Evolutionary conservation across 2,797 vertebrate genomes (phyloP), one percentile per base, ranked within the genome.

Genomic region (Morus bassanus): DNA sequence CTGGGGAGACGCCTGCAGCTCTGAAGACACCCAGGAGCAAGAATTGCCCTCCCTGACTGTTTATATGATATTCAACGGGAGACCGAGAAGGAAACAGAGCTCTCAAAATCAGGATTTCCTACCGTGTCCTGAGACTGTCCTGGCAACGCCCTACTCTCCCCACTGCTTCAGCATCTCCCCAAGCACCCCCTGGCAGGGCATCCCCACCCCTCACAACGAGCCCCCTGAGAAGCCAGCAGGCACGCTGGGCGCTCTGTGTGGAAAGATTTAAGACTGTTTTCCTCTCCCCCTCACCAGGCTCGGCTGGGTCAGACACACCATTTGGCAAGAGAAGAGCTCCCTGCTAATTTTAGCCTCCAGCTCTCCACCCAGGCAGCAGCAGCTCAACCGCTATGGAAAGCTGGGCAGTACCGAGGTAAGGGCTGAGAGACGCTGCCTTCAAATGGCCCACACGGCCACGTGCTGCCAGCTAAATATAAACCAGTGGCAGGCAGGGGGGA

Each of bases 291-390:
- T 43, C 3, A 56, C 91, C 88, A 89, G 95, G 50, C 90, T 79
- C 59, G 8, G 93, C 85, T 85, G 46, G 80, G 85, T 93, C 94
- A 96, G 80, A 94, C 51, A 8, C 75, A 91, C 93, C 77, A 63
- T 72, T 89, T 97, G 97, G 97, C 98, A 97, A 78, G 77, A 91
- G 92, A 91, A 59, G 51, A n/a, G 63, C 56, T 95, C 89, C 89
- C 64, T 86, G 96, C 97, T 98, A 98, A 98, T 98, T 98, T 98
- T 98, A 98, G 97, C 96, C 72, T 68, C 33, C 30, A 1, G 88
- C 86, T 97, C 97, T 98, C 97, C 97, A 98, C 96, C 96, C 98
- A 96, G 88, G 93, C 96, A 88, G 94, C 76, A 91, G 93, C 96
- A 89, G 92, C 65, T 96, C 90, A 87, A 93, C 91, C 5, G 7